Percentiles rank a stretch among this genome's conserved stretches.
Conservation (phyloP, 2,888 invertebrate species). For the Drosophila austrosaltans region DNA sequence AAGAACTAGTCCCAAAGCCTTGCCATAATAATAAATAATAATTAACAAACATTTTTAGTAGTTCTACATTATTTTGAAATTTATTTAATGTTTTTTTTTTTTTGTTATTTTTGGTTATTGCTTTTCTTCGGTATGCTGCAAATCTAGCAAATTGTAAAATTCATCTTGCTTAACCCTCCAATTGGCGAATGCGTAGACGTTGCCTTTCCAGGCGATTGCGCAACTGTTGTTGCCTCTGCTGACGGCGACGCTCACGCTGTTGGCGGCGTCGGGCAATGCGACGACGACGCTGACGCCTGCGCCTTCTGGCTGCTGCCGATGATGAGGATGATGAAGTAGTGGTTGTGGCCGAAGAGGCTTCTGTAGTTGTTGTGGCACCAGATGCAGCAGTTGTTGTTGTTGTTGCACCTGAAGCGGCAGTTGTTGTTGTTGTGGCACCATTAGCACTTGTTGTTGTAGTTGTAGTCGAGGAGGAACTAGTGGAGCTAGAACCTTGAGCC, state of each 20-base stretch:
- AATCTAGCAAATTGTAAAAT: background rate
- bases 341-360: background rate
- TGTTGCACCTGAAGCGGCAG: background rate
- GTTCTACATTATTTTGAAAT: too few relatives aligned
- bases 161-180: background rate
- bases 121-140: background rate
- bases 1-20: too few relatives aligned
- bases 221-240: slow-evolving; percentile 16
- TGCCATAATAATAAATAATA: too few relatives aligned
- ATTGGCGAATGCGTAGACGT: slow-evolving; percentile 2
- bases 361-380: background rate
- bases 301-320: slow-evolving; percentile 23
- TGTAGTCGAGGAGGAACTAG: background rate
- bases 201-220: slow-evolving; percentile 1
- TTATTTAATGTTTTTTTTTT: too few relatives aligned
- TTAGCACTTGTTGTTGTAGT: background rate
- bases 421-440: background rate
- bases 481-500: background rate
- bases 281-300: slow-evolving; percentile 19
- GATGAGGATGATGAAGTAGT: slow-evolving; percentile 5
- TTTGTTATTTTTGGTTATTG: background rate
- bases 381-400: background rate
- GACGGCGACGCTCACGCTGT: slow-evolving; percentile 18
- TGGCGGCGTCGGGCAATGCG: slow-evolving; percentile 26
- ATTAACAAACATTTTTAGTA: too few relatives aligned